A percentile compares a stretch with the other conserved stretches of the same genome.
Conservation (phyloP, 2,797 vertebrate genomes). For the Sebastes diploproa region DNA sequence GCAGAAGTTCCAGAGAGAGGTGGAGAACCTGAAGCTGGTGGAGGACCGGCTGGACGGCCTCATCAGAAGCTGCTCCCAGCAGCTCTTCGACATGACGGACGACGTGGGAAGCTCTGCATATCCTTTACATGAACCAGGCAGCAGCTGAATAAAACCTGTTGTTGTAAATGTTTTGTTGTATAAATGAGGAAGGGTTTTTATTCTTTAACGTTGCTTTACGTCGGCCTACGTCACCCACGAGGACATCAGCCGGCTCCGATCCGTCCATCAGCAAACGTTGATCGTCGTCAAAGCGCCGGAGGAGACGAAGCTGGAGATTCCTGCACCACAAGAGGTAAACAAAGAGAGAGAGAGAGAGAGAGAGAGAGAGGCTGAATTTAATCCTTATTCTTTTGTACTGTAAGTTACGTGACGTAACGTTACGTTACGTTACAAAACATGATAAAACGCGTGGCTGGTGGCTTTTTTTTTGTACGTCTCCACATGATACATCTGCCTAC, state of each 20-base stretch:
- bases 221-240: slow-evolving; percentile 90
- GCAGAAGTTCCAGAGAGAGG: slow-evolving; percentile 80
- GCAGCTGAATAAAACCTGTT: background rate
- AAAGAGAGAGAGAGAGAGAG: background rate
- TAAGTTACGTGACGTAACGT: no score
- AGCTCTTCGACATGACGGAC: slow-evolving; percentile 90
- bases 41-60: slow-evolving; percentile 91
- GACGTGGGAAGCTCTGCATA: slow-evolving; percentile 87
- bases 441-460: no score
- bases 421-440: no score
- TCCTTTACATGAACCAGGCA: slow-evolving; percentile 78
- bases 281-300: slow-evolving; percentile 91
- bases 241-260: slow-evolving; percentile 84
- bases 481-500: no score
- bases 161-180: background rate
- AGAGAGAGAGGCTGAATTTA: background rate
- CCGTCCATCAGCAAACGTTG: slow-evolving; percentile 91
- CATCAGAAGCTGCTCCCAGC: slow-evolving; percentile 90
- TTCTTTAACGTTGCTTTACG: slow-evolving; percentile 82
- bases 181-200: background rate
- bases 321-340: slow-evolving; percentile 82
- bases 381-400: no score
- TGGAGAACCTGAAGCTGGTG: slow-evolving; percentile 86
- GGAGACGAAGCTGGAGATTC: slow-evolving; percentile 92
- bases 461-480: no score